Evolutionary conservation across 2,888 invertebrate species (phyloP).

Genomic region (Nasonia oneida): DNA sequence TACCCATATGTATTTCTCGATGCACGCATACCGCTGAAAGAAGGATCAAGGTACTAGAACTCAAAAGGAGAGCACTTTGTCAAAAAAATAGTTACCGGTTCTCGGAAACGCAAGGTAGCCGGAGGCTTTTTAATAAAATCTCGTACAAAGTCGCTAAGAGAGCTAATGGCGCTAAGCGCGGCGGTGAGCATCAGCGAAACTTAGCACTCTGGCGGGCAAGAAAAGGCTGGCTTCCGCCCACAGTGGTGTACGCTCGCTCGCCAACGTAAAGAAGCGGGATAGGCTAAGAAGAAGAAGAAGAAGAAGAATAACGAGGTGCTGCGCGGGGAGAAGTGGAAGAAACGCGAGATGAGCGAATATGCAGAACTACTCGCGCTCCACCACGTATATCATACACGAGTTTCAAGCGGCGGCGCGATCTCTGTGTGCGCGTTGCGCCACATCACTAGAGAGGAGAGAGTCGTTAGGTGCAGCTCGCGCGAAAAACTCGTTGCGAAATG

Average conservation of each 20-base stretch:
- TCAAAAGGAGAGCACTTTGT: not conserved
- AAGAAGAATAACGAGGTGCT: not conserved
- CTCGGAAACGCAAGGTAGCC: not conserved
- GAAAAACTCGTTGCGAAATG: slow-evolving; percentile 45
- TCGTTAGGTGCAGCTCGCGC: not conserved
- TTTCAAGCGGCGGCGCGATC: not conserved
- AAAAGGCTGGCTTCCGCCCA: slow-evolving; percentile 48
- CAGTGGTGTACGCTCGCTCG: not conserved
- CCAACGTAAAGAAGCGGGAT: not conserved
- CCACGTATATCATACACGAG: not conserved
- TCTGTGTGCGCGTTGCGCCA: slow-evolving; percentile 32
- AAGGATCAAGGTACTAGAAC: not conserved
- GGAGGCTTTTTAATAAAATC: not conserved
- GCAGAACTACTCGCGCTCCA: not conserved
- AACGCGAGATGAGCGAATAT: slow-evolving; percentile 23
- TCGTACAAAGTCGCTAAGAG: slow-evolving; percentile 4
- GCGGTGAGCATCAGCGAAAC: not conserved
- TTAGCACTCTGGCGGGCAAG: not conserved
- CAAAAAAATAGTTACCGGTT: not conserved
- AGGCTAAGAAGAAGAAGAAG: too few relatives aligned
- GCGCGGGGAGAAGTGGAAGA: not conserved
- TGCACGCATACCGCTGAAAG: not conserved
- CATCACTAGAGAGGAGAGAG: not conserved
- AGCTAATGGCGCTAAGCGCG: not conserved
- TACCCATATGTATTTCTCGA: not conserved